Evolutionary conservation across 1,140 invertebrate species (phyloP), one percentile per base, ranked within the genome.

Genomic region (Procambarus virginalis): DNA sequence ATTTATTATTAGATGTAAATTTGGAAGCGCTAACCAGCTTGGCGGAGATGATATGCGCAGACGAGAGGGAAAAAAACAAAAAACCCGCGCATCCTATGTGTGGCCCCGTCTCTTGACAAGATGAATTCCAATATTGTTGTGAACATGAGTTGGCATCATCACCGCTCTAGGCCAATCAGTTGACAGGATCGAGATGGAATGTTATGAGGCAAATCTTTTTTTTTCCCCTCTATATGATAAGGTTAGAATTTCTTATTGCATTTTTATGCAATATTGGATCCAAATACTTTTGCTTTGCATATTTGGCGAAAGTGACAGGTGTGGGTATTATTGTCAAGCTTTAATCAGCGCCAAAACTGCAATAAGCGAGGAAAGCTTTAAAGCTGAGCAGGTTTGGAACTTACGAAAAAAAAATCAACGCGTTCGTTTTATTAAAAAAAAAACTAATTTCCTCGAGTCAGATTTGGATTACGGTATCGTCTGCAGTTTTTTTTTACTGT

Each of bases 61-160:
- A 64, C 10, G 14, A 20, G 60, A 64, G 17, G 17, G 10, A 17
- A 17, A 17, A 17, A 64, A 64, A 64, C 4, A 46, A 51, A 82
- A 55, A 82, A 55, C 45, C 17, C 10, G 20, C 17, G 17, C 34
- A 64, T 46, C 51, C 20, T 82, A 68, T 82, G 17, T 82, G 49
- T 81, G 55, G 51, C 48, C 58, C 12, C 80, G 9, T 68, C 80
- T 68, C 58, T 20, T 34, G 58, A 22, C 51, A 22, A 68, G 80
- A 82, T 82, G 60, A 82, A 68, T 82, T 82, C 51, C 80, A 82
- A 82, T 82, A 82, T 82, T 82, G 60, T 68, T 82, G 80, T 45
- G 80, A 82, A 45, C 80, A 46, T 82, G 17, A 82, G 80, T 46
- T 46, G 80, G 80, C 80, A 82, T 68, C 80, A 82, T 22, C 22